Base-by-base conservation (phyloP, 2,888 invertebrate genomes). In the Aphodius granarius region DNA sequence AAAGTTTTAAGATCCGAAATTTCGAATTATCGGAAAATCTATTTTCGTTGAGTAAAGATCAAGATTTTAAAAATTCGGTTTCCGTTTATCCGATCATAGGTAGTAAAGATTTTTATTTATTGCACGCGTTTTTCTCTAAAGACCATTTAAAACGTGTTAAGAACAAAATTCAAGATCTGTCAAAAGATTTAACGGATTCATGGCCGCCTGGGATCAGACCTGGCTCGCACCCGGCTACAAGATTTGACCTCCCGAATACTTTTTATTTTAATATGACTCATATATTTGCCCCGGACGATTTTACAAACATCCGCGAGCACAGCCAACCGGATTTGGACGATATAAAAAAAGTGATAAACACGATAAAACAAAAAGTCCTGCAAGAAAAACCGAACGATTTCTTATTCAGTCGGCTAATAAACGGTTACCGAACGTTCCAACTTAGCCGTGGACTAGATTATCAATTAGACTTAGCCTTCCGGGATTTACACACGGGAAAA, bases 231-330 rank as follows among this genome's bases (percentile, higher is more conserved):
- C 93, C 95, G 2, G 89, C 90, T 15, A 93, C 92, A 73, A 89
- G 96, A 81, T 94, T 94, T 88, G 96, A 97, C 87, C 91, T 97
- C 78, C 89, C 95, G 71, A 92, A 92, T 66, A 98, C 97, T 95
- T 92, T 94, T 73, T 93, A 94, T 84, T 94, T 98, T 86, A 97
- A 97, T 84, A 90, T 89, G 78, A 93, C 94, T 17, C 95, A 97
- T 85, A 91, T 94, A 63, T 94, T 94, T 86, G 91, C 95, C 86
- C 92, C 94, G 20, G 93, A 94, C 86, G 95, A 97, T 83, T 94
- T 93, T 83, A 91, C 91, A 79, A 94, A 92, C 78, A 88, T 93
- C 1, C 90, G 90, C 73, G 88, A 89, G 74, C 89, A 96, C 64
- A 88, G 89, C 74, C 91, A 91, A 73, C 91, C 92, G 19, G 93